These are phyloP conservation scores for Melanerpes formicivorus DNA, from an alignment of 2,113 vertebrate genomes.

Conservation along the genomic window DNA sequence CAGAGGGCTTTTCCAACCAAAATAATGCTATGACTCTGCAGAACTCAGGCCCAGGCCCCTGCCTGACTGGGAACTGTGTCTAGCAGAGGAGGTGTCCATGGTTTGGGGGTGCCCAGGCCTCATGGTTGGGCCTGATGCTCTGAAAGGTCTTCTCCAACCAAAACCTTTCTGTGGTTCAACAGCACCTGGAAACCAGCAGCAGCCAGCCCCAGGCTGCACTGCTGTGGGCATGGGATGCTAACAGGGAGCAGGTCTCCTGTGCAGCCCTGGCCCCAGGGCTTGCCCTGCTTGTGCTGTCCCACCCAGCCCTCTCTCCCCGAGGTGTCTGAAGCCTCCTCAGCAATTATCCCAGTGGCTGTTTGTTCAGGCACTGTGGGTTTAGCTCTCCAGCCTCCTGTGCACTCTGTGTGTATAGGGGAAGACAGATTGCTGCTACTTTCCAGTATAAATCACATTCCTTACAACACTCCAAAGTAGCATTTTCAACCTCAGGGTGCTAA, in stretches of 20 bases:
- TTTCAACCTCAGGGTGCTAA: constrained; percentile 64
- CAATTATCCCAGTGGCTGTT: constrained; percentile 20
- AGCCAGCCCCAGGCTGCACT: not conserved
- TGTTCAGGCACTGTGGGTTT: constrained; percentile 43
- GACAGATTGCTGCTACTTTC: constrained; percentile 36
- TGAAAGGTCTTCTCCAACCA: too few relatives aligned
- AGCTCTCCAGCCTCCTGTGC: constrained; percentile 40
- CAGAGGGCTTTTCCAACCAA: too few relatives aligned
- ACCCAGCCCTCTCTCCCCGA: not conserved
- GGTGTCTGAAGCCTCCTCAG: constrained; percentile 34
- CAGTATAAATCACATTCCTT: constrained; percentile 50
- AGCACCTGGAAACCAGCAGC: not conserved
- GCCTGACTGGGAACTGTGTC: too few relatives aligned
- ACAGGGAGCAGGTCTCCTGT: not conserved
- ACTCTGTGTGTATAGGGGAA: constrained; percentile 14
- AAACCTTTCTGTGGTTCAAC: too few relatives aligned
- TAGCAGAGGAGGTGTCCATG: too few relatives aligned
- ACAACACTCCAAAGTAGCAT: constrained; percentile 37
- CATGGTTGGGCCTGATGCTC: too few relatives aligned
- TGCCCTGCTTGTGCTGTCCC: not conserved
- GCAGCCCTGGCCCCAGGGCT: rapidly evolving
- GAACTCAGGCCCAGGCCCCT: too few relatives aligned
- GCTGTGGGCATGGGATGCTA: not conserved
- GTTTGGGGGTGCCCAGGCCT: too few relatives aligned
- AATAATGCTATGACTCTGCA: too few relatives aligned